Percentiles rank a stretch among this genome's conserved stretches.
Conservation (phyloP, 2,113 vertebrate genomes). For the Triplophysa tibetana region DNA sequence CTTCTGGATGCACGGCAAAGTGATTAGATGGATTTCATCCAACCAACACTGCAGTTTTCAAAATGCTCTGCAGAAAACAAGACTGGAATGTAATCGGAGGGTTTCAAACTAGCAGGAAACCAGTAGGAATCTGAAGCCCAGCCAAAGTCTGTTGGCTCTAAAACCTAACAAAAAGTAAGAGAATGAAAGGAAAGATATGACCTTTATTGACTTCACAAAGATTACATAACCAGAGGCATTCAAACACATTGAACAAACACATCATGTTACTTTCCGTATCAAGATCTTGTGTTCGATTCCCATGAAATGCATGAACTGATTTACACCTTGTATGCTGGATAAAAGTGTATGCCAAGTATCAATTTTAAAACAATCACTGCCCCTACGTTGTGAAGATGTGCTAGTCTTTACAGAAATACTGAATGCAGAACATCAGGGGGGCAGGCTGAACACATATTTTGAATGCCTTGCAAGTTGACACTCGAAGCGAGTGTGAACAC, state of each 20-base stretch:
- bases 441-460: conserved; percentile 27
- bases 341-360: no score
- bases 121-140: conserved; percentile 31
- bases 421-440: conserved; percentile 2
- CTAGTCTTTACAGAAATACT: not conserved
- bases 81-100: not conserved
- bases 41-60: not conserved
- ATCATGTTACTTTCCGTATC: no score
- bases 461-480: conserved; percentile 21
- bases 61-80: not conserved
- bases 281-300: no score
- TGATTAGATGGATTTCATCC: not conserved
- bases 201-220: not conserved
- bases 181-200: not conserved
- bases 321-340: no score
- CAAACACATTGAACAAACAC: no score
- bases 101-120: conserved; percentile 13
- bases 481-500: not conserved
- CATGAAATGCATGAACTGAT: no score
- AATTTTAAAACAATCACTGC: no score
- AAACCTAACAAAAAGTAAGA: not conserved
- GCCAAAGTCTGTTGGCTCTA: not conserved
- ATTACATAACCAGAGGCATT: not conserved
- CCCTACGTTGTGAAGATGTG: not conserved
- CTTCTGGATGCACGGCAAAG: not conserved